phyloP scores from a whole-genome alignment of 2,888 invertebrate genomes.

The Omphaloscelis lunosa region DNA sequence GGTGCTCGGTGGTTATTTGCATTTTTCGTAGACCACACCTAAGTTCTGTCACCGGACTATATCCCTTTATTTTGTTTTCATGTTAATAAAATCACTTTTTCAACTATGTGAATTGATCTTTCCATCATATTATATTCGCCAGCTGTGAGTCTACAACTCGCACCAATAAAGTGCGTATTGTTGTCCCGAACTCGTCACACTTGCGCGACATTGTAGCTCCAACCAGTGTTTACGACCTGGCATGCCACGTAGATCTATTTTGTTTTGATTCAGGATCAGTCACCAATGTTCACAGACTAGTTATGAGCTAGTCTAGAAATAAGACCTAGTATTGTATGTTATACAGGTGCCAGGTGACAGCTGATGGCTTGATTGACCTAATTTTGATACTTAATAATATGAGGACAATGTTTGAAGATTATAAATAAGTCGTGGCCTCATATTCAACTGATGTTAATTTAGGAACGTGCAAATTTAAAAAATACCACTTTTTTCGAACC shows the following conservation, averaged over 20 bases:
- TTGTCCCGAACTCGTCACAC: slow-evolving; percentile 11
- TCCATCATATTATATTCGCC: not conserved
- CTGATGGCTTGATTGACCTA: slow-evolving; percentile 22
- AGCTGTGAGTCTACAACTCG: slow-evolving; percentile 7
- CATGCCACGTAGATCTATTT: slow-evolving; percentile 21
- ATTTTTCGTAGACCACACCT: no score
- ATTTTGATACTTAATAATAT: slow-evolving; percentile 8
- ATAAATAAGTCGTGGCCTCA: slow-evolving; percentile 5
- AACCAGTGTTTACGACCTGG: slow-evolving; percentile 43
- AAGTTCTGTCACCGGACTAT: no score
- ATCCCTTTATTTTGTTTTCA: not conserved
- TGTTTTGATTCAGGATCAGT: slow-evolving; percentile 46
- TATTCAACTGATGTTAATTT: slow-evolving; percentile 14
- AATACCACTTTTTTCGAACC: no score
- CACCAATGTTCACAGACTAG: slow-evolving; percentile 23
- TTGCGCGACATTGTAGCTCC: slow-evolving; percentile 35
- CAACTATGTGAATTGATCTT: not conserved
- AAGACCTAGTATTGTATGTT: not conserved
- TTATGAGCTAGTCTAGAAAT: slow-evolving; percentile 31
- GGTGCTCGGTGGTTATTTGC: no score
- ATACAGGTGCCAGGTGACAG: slow-evolving; percentile 40
- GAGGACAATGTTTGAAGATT: not conserved
- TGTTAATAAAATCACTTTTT: not conserved
- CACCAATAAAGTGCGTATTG: slow-evolving; percentile 2
- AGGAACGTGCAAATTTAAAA: not conserved